Conservation (phyloP, 2,888 invertebrate species). For the Macrophya annulata region DNA sequence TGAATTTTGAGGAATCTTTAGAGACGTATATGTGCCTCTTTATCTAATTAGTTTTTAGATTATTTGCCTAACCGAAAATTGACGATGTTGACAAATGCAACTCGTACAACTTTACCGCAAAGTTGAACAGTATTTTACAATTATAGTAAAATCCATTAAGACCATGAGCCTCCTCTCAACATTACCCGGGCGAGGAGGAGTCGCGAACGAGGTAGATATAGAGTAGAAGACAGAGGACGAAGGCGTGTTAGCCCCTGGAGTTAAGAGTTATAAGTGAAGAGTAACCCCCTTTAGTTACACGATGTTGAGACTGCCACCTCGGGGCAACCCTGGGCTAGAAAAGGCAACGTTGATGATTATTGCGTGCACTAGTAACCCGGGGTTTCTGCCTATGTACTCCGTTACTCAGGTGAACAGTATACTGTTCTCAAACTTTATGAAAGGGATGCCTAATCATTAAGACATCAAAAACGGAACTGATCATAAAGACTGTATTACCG, state of each 20-base stretch:
- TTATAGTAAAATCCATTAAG: constrained; percentile 78
- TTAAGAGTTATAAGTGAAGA: constrained; percentile 56
- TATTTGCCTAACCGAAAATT: not conserved
- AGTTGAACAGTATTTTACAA: constrained; percentile 73
- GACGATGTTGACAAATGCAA: not conserved
- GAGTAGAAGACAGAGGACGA: constrained; percentile 37
- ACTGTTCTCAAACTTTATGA: constrained; percentile 37
- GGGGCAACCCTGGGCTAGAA: constrained; percentile 44
- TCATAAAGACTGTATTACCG: not conserved
- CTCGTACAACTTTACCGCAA: not conserved
- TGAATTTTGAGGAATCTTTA: no score
- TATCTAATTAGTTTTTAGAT: not conserved
- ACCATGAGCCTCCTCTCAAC: constrained; percentile 66
- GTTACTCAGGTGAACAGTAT: constrained; percentile 15
- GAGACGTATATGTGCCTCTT: no score
- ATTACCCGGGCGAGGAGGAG: constrained; percentile 60
- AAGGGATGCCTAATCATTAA: not conserved
- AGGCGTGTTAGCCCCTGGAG: constrained; percentile 45
- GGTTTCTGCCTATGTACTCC: not conserved
- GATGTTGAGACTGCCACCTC: constrained; percentile 33
- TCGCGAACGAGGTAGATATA: not conserved
- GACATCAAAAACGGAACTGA: not conserved
- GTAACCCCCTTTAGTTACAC: constrained; percentile 53
- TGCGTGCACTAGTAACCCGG: constrained; percentile 22
- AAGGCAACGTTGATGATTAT: constrained; percentile 46